Conservation (phyloP, 2,888 invertebrate genomes). For the Apamea monoglypha region DNA sequence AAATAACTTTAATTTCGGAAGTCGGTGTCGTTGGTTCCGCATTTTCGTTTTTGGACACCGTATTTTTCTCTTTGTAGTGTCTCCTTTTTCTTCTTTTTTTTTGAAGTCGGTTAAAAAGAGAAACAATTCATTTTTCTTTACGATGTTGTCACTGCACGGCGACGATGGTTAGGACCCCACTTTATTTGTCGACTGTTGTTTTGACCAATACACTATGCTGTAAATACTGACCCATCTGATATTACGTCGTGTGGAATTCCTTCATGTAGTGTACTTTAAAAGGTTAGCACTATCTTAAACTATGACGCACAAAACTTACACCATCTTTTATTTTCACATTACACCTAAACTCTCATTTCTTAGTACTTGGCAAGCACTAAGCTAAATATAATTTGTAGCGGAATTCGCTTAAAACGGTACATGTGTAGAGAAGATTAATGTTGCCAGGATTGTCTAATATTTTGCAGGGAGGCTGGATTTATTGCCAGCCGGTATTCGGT, state of each 20-base stretch:
- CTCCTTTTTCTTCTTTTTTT: too few species aligned
- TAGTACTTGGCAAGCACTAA: constrained; percentile 52
- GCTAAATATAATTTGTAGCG: constrained; percentile 59
- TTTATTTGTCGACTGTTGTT: not conserved
- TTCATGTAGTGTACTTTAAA: not conserved
- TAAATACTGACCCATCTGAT: not conserved
- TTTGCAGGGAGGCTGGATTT: constrained; percentile 66
- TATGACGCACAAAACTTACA: constrained; percentile 28
- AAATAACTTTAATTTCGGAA: too few species aligned
- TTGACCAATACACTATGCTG: not conserved
- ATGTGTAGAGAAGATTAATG: constrained; percentile 70
- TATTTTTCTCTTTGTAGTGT: too few species aligned
- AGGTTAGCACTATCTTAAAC: not conserved
- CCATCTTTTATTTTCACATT: constrained; percentile 42
- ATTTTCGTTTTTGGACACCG: too few species aligned
- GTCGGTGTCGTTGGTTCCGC: too few species aligned
- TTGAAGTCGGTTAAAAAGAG: too few species aligned
- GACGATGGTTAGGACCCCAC: too few species aligned
- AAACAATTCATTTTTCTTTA: not conserved
- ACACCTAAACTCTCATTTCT: constrained; percentile 33
- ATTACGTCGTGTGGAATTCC: not conserved
- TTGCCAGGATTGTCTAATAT: constrained; percentile 72
- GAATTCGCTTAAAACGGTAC: constrained; percentile 60
- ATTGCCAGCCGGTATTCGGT: constrained; percentile 64
- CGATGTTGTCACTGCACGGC: not conserved